phyloP scores from a whole-genome alignment of 2,113 vertebrate genomes.

The Macquaria ambigua region DNA sequence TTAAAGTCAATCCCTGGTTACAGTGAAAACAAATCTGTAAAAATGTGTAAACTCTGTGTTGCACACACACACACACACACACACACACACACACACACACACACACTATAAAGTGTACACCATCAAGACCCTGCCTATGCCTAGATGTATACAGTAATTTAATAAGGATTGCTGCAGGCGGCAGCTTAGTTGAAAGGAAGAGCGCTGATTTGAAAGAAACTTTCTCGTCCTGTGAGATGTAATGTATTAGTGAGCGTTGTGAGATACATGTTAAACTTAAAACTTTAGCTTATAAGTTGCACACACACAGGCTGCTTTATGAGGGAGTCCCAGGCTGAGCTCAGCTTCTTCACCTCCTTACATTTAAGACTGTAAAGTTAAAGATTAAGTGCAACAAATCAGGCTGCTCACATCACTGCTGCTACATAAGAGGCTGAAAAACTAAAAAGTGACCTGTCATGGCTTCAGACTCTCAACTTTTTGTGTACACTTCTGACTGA shows the following conservation, averaged over 20 bases:
- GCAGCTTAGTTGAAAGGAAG: conserved; percentile 59
- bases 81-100: conserved; percentile 22
- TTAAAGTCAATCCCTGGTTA: conserved; percentile 65
- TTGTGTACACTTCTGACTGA: neutral
- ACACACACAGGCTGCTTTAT: conserved; percentile 1
- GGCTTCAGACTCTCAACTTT: neutral
- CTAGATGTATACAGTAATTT: conserved; percentile 61
- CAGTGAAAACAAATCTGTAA: conserved; percentile 65
- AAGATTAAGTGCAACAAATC: neutral
- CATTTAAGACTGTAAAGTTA: neutral
- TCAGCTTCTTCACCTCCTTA: neutral
- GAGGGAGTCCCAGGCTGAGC: neutral
- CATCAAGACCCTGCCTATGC: conserved; percentile 62
- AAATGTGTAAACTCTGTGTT: conserved; percentile 9
- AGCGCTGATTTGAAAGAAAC: conserved; percentile 55
- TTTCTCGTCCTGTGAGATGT: conserved; percentile 34
- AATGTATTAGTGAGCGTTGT: conserved; percentile 10
- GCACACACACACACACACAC: conserved; percentile 19
- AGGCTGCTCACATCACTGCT: neutral
- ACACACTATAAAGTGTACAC: conserved; percentile 29
- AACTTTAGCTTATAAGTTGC: conserved; percentile 21
- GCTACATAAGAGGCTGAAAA: neutral
- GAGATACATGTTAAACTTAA: conserved; percentile 23
- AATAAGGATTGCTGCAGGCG: conserved; percentile 50
- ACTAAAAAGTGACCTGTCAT: neutral